phyloP scores from a whole-genome alignment of 2,797 vertebrate genomes.

The Microctenopoma steveboyesi region DNA sequence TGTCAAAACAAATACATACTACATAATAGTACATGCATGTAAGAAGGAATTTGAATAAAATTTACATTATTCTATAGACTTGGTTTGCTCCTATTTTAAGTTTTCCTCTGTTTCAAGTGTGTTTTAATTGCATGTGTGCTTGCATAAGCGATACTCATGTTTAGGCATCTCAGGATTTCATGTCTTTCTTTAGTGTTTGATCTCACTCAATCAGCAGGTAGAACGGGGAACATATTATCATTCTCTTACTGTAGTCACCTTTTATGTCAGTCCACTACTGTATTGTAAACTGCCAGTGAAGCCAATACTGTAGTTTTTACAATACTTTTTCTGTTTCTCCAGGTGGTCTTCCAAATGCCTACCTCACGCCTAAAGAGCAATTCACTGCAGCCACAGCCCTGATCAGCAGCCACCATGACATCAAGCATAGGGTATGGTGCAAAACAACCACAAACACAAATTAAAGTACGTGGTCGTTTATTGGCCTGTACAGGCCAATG shows the following conservation, averaged over 20 bases:
- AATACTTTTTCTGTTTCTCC: slow-evolving; percentile 29
- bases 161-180: not conserved
- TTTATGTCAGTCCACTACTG: too few species aligned
- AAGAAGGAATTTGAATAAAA: not conserved
- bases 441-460: slow-evolving; percentile 6
- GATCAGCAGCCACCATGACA: slow-evolving; percentile 96
- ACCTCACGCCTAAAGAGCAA: slow-evolving; percentile 94
- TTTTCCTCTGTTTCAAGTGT: slow-evolving; percentile 4
- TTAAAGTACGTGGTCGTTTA: not conserved
- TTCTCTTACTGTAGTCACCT: not conserved
- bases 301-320: too few species aligned
- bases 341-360: slow-evolving; percentile 96
- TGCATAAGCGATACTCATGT: not conserved
- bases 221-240: not conserved
- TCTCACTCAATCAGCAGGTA: not conserved
- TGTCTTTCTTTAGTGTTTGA: too few species aligned
- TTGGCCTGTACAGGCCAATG: not conserved
- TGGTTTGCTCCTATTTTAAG: not conserved
- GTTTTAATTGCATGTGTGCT: not conserved
- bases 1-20: not conserved
- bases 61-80: not conserved
- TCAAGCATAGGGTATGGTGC: slow-evolving; percentile 92
- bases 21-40: not conserved
- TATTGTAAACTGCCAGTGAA: too few species aligned
- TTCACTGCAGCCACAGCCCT: slow-evolving; percentile 93